These are phyloP conservation scores for Nestor notabilis DNA, from an alignment of 2,113 vertebrate genomes.

Conservation along the genomic window DNA sequence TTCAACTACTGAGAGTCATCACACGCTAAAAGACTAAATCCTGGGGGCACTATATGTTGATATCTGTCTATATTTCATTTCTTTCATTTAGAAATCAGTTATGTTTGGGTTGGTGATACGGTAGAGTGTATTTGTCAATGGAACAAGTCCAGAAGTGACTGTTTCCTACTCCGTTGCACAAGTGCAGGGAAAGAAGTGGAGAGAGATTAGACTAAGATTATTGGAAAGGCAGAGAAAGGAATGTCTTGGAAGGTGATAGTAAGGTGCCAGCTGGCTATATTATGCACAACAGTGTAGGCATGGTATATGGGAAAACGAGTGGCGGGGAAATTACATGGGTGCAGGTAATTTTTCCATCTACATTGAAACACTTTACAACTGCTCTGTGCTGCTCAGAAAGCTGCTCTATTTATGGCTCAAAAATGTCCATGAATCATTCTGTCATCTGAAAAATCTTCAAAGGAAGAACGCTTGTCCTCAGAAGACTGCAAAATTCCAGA, in stretches of 20 bases:
- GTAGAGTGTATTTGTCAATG: neutral
- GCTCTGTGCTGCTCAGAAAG: neutral
- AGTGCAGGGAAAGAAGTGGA: neutral
- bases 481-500: constrained; percentile 7
- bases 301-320: neutral
- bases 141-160: neutral
- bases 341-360: neutral
- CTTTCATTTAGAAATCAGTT: neutral
- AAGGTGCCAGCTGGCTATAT: neutral
- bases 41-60: neutral
- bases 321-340: neutral
- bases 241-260: neutral
- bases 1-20: neutral
- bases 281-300: neutral
- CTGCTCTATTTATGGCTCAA: constrained; percentile 32
- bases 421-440: constrained; percentile 51
- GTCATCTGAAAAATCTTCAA: constrained; percentile 7
- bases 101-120: neutral
- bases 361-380: constrained; percentile 1
- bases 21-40: neutral
- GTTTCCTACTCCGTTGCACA: neutral
- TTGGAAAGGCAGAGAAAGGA: neutral
- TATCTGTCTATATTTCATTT: neutral
- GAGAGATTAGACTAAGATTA: neutral
- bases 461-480: neutral